Percentiles rank a stretch among this genome's conserved stretches.
Evolutionary conservation across 2,113 vertebrate species (phyloP).

Genomic region (Trogon surrucura): DNA sequence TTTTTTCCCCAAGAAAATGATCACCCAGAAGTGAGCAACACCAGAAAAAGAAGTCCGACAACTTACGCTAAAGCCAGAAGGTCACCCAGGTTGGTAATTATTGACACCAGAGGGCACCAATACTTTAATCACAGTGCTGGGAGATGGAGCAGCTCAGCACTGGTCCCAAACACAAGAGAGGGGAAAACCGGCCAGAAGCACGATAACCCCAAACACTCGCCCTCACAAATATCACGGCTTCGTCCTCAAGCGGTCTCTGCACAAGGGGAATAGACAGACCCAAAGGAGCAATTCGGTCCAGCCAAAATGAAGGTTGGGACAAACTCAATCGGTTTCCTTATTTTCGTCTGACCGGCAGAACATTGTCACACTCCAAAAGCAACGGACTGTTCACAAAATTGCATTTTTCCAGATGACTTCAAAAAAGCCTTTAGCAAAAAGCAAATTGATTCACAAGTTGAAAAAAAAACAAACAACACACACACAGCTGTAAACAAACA

Average conservation of each 20-base stretch:
- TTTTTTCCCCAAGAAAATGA: not conserved
- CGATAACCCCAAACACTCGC: rapidly evolving
- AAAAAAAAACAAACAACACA: not conserved
- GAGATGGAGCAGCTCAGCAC: not conserved
- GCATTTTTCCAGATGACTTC: not conserved
- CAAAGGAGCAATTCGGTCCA: rapidly evolving
- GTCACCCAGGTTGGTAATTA: not conserved
- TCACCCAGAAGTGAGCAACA: not conserved
- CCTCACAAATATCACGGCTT: rapidly evolving
- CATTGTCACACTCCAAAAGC: not conserved
- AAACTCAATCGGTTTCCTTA: not conserved
- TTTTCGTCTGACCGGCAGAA: not conserved
- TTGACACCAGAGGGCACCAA: slow-evolving; percentile 39
- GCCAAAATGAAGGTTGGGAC: not conserved
- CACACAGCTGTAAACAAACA: not conserved
- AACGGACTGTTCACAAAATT: not conserved
- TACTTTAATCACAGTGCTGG: not conserved
- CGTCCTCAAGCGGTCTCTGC: not conserved
- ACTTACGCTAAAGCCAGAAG: not conserved
- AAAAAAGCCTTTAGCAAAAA: not conserved
- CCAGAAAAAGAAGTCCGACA: not conserved
- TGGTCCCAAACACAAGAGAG: not conserved
- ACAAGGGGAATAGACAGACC: not conserved
- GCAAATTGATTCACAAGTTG: not conserved
- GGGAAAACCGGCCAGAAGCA: too few species aligned